Base-by-base conservation (phyloP, 2,888 invertebrate species). In the Ceriagrion tenellum region DNA sequence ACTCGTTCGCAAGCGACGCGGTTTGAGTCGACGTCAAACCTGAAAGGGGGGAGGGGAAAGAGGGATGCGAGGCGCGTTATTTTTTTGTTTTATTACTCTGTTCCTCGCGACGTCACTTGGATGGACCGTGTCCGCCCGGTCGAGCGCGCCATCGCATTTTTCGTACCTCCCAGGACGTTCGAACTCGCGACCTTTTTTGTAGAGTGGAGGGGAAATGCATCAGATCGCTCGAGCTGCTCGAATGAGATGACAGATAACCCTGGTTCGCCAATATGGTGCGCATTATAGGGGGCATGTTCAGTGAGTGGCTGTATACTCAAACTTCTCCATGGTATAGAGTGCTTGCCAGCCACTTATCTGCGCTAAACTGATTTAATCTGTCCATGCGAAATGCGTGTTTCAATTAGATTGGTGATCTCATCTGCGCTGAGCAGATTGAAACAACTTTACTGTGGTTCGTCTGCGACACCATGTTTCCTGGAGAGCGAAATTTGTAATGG, bases 21-120 rank as follows among this genome's bases (percentile, higher is more conserved):
- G 55, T 55, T 55, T 55, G 89, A 55, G 89, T 20, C 55, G 55
- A 55, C 89, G 89, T 89, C 89, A 89, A 47, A 89, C 89, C 47
- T 26, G 55, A 26, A n/a, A 8, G 69, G n/a, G 35, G 35, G 81
- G 81, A 13, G 74, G 20, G 10, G n/a, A 20, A 74, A 30, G 74
- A 0, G 69, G 74, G 30, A 16, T 30, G 12, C 30, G 3, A 12
- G 35, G 81, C 12, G 81, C 35, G 26, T 81, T 55, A 40, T 16
- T 89, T n/a, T 88, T 89, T 89, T 89, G 26, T 91, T 91, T 91
- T 63, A 91, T 81, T 12, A 81, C 20, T n/a, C n/a, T 59, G 20
- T 81, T 81, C 81, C 81, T 81, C 81, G n/a, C n/a, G 81, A 55
- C 69, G 93, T 69, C 93, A 69, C 69, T 93, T 93, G 74, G 69